Evolutionary conservation across 2,797 vertebrate genomes (phyloP).

Genomic region (Urophycis tenuis): DNA sequence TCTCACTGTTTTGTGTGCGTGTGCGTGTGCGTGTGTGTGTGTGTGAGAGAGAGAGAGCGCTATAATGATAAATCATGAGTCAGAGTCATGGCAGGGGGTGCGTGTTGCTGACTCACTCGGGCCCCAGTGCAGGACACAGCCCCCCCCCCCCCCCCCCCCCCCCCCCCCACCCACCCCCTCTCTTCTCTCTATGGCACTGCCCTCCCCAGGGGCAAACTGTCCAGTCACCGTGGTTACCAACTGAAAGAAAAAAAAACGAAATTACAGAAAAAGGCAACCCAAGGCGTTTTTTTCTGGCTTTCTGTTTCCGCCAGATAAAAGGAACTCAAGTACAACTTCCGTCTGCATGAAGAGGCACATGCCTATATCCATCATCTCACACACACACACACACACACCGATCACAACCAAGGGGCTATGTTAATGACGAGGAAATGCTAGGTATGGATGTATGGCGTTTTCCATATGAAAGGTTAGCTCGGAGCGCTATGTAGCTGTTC

Average conservation of each 20-base stretch:
- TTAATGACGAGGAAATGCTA: neutral
- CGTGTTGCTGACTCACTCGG: neutral
- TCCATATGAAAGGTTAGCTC: constrained; percentile 22
- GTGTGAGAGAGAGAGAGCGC: constrained; percentile 22
- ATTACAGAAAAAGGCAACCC: neutral
- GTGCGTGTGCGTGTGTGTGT: too few relatives aligned
- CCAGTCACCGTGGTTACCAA: constrained; percentile 52
- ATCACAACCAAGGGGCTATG: neutral
- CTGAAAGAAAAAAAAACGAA: neutral
- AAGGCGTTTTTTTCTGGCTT: neutral
- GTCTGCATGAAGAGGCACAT: constrained; percentile 30
- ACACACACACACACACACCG: neutral
- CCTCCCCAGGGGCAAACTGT: constrained; percentile 9
- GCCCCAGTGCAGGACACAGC: constrained; percentile 16
- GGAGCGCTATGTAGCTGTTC: constrained; percentile 44
- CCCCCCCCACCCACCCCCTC: constrained; percentile 1
- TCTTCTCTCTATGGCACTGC: too few relatives aligned
- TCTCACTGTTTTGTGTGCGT: too few relatives aligned
- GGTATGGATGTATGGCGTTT: constrained; percentile 16
- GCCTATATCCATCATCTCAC: constrained; percentile 33
- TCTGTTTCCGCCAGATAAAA: neutral
- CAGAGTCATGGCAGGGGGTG: neutral
- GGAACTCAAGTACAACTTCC: neutral
- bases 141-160: constrained; percentile 14
- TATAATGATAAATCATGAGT: constrained; percentile 43